Percentiles rank a stretch among this genome's conserved stretches.
Conservation (phyloP, 2,888 invertebrate species). For the Parnassius smintheus region DNA sequence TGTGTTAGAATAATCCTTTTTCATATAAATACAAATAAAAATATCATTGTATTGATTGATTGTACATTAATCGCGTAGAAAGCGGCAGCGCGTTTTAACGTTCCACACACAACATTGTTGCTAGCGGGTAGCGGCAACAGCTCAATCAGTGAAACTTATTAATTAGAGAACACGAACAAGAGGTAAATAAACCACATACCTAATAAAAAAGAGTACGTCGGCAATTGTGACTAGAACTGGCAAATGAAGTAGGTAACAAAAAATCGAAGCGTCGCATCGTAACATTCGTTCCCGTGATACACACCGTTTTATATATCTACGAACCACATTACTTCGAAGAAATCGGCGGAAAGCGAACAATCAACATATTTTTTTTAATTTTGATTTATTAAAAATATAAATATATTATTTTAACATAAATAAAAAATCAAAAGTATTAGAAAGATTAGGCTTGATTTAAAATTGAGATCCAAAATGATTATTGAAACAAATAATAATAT, state of each 20-base stretch:
- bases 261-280: constrained; percentile 17
- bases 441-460: too few relatives aligned
- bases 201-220: not conserved
- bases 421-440: too few relatives aligned
- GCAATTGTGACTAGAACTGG: constrained; percentile 24
- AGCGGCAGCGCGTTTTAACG: constrained; percentile 26
- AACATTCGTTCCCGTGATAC: constrained; percentile 10
- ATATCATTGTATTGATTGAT: too few relatives aligned
- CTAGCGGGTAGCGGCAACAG: constrained; percentile 32
- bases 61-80: constrained; percentile 9
- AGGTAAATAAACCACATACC: constrained; percentile 7
- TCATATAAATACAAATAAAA: too few relatives aligned
- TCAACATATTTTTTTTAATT: too few relatives aligned
- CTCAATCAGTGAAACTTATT: constrained; percentile 50
- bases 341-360: not conserved
- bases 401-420: too few relatives aligned
- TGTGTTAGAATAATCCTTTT: too few relatives aligned
- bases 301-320: constrained; percentile 4
- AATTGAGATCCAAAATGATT: too few relatives aligned
- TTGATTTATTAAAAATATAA: too few relatives aligned
- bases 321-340: not conserved
- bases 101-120: constrained; percentile 32
- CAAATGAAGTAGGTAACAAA: constrained; percentile 13
- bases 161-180: constrained; percentile 39
- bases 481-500: too few relatives aligned